Conservation (phyloP, 2,113 vertebrate species). For the Eulemur macaco region DNA sequence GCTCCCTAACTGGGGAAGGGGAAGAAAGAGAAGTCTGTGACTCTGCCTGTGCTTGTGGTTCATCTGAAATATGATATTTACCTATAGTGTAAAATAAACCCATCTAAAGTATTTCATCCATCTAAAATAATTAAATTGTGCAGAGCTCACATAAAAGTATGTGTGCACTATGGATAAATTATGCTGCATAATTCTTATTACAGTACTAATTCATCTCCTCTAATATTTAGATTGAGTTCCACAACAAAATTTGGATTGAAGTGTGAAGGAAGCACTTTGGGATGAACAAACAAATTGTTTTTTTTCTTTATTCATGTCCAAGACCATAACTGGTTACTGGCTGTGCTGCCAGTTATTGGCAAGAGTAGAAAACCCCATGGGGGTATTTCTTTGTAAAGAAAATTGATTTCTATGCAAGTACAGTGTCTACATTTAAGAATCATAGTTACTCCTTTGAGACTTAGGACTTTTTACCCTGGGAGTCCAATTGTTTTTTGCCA, state of each 20-base stretch:
- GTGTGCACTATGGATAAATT: not conserved
- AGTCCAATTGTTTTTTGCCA: not conserved
- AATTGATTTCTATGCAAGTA: constrained; percentile 12
- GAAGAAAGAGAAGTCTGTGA: not conserved
- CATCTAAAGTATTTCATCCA: not conserved
- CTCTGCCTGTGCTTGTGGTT: not conserved
- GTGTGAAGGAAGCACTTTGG: not conserved
- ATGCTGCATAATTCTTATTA: not conserved
- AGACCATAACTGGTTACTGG: not conserved
- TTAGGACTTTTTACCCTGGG: not conserved
- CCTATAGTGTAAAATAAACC: not conserved
- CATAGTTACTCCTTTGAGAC: not conserved
- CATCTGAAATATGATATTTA: not conserved
- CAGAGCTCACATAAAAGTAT: not conserved
- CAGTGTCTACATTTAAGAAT: not conserved
- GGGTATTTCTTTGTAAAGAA: not conserved
- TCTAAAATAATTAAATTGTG: not conserved
- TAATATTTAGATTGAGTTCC: not conserved
- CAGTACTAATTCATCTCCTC: not conserved
- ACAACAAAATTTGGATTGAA: not conserved
- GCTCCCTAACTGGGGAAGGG: not conserved
- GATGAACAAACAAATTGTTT: not conserved
- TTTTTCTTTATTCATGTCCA: not conserved
- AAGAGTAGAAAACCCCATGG: not conserved
- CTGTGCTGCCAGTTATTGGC: not conserved